A percentile compares a stretch with the other conserved stretches of the same genome.
phyloP scores from a whole-genome alignment of 2,888 invertebrate species.

The Amiota minor region DNA sequence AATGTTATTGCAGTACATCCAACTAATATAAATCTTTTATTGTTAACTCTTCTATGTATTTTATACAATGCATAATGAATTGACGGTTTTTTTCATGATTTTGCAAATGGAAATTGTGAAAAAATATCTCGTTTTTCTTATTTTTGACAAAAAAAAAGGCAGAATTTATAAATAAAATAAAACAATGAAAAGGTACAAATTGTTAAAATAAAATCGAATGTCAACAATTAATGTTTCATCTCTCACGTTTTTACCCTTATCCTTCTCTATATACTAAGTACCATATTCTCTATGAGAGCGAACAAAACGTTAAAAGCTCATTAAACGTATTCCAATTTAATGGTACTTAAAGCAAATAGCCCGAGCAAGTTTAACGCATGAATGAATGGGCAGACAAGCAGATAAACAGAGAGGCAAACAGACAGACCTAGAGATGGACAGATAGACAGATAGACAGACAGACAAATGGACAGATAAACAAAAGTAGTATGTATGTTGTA shows the following conservation, averaged over 20 bases:
- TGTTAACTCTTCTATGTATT: too few species aligned
- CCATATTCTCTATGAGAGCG: not conserved
- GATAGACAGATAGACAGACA: not conserved
- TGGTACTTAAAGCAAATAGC: slow-evolving; percentile 68
- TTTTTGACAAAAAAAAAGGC: too few species aligned
- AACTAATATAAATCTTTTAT: too few species aligned
- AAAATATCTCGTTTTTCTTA: too few species aligned
- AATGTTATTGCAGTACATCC: too few species aligned
- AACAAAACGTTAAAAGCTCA: slow-evolving; percentile 66
- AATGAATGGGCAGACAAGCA: not conserved
- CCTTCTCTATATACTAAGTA: not conserved
- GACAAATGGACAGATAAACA: not conserved
- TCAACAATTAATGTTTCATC: not conserved
- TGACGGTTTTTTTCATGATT: too few species aligned
- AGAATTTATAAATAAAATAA: not conserved
- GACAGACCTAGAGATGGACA: not conserved
- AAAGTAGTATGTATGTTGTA: not conserved
- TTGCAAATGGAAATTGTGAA: too few species aligned
- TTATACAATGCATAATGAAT: too few species aligned
- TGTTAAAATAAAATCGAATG: slow-evolving; percentile 6
- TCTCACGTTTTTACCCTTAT: not conserved
- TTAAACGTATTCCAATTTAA: slow-evolving; percentile 67
- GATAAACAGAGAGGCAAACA: not conserved
- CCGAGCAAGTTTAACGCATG: slow-evolving; percentile 56
- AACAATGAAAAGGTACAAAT: not conserved